phyloP scores from a whole-genome alignment of 2,888 invertebrate genomes.

The Erpobdella octoculata region DNA sequence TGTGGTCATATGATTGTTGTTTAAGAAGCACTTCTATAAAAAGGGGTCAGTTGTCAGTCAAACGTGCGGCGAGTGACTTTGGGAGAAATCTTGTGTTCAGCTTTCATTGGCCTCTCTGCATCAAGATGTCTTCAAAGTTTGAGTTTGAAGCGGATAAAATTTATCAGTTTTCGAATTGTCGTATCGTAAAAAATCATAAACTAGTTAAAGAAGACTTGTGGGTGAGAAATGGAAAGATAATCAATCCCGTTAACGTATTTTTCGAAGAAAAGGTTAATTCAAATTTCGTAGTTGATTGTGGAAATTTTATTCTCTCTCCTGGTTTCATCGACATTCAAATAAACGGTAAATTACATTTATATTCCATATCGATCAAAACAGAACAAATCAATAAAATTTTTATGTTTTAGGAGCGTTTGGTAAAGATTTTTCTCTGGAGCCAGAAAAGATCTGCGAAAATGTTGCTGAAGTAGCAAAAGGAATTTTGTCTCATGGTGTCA shows the following conservation, averaged over 20 bases:
- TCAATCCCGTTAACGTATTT: slow-evolving; percentile 83
- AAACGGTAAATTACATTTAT: slow-evolving; percentile 65
- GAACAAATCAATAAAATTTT: neutral
- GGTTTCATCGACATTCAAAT: slow-evolving; percentile 96
- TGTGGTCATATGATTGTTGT: too few relatives aligned
- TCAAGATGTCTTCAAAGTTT: too few relatives aligned
- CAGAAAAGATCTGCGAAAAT: slow-evolving; percentile 40
- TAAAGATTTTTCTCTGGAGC: slow-evolving; percentile 45
- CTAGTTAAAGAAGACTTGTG: slow-evolving; percentile 77
- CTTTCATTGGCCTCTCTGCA: too few relatives aligned
- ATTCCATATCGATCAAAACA: neutral
- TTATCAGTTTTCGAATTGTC: slow-evolving; percentile 57
- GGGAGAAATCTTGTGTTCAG: too few relatives aligned
- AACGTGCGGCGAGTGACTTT: too few relatives aligned
- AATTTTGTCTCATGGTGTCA: slow-evolving; percentile 80
- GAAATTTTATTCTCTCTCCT: slow-evolving; percentile 72
- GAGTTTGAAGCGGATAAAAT: neutral
- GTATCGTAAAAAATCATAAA: slow-evolving; percentile 67
- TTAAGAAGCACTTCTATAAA: too few relatives aligned
- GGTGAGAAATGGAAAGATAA: slow-evolving; percentile 77
- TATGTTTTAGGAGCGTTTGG: slow-evolving; percentile 45
- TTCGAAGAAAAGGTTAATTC: slow-evolving; percentile 73
- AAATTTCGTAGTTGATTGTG: slow-evolving; percentile 68
- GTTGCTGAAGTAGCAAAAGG: slow-evolving; percentile 68
- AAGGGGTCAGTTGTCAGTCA: too few relatives aligned